These are phyloP conservation scores for Enteromius fasciolatus DNA, from an alignment of 2,797 vertebrate genomes.

Conservation along the genomic window DNA sequence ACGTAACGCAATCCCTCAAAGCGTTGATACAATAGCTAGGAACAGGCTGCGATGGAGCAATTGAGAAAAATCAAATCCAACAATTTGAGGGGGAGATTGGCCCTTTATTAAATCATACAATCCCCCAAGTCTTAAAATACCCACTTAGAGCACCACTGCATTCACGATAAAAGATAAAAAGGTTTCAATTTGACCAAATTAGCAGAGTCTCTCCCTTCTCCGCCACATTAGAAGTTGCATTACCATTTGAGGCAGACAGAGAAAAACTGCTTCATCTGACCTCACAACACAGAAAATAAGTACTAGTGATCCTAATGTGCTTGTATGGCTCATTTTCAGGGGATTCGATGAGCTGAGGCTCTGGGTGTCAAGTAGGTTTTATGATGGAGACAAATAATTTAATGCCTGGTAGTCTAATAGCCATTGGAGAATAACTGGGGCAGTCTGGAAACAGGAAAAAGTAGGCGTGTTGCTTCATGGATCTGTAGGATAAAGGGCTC, in stretches of 20 bases:
- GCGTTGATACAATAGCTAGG: constrained; percentile 78
- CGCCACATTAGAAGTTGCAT: constrained; percentile 52
- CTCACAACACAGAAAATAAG: constrained; percentile 37
- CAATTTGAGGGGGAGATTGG: constrained; percentile 78
- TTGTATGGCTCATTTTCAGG: constrained; percentile 33
- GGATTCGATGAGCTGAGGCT: not conserved
- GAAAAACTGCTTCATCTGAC: constrained; percentile 43
- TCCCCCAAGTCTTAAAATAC: constrained; percentile 74
- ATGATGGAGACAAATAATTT: constrained; percentile 36
- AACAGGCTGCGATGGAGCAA: constrained; percentile 75
- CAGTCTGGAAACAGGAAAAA: not conserved
- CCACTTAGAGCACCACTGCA: constrained; percentile 72
- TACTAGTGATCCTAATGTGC: constrained; percentile 32
- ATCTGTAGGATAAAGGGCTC: not conserved
- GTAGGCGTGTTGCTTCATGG: not conserved
- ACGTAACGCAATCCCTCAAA: constrained; percentile 77
- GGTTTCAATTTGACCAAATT: constrained; percentile 73
- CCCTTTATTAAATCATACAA: constrained; percentile 81
- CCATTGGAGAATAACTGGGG: not conserved
- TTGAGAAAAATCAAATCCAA: constrained; percentile 74
- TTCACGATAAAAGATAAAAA: constrained; percentile 72
- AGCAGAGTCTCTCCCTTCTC: constrained; percentile 54
- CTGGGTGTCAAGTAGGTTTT: constrained; percentile 8
- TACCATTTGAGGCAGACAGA: constrained; percentile 45
- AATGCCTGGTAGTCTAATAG: constrained; percentile 20